These are phyloP conservation scores for Tachysurus fulvidraco DNA, from an alignment of 2,113 vertebrate species.

Conservation along the genomic window DNA sequence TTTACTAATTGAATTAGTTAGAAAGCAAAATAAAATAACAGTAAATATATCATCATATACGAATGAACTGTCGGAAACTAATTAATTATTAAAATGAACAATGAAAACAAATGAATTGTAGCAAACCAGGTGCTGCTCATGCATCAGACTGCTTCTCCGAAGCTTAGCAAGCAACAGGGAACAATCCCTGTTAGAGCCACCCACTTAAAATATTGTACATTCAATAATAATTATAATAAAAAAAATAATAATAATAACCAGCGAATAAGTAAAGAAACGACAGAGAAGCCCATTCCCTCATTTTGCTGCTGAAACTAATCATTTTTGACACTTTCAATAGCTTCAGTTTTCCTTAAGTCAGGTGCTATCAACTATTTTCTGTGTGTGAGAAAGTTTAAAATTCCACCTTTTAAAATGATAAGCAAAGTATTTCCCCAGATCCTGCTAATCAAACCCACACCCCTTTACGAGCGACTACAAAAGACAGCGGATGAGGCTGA, in stretches of 20 bases:
- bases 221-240: not conserved
- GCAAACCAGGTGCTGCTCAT: not conserved
- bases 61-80: not conserved
- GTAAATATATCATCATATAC: not conserved
- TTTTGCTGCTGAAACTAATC: not conserved
- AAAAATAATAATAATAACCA: not conserved
- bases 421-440: not conserved
- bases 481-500: not conserved
- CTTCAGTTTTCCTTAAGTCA: not conserved
- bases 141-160: not conserved
- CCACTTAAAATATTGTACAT: not conserved
- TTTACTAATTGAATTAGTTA: not conserved
- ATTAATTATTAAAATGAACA: no score
- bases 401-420: slow-evolving; percentile 11
- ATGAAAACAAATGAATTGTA: not conserved
- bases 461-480: slow-evolving; percentile 3
- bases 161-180: not conserved
- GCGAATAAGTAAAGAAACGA: not conserved
- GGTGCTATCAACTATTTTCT: not conserved
- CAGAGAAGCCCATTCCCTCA: not conserved
- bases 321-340: not conserved
- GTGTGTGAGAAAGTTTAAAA: not conserved
- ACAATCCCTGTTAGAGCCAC: not conserved
- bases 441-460: not conserved
- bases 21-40: not conserved